Evolutionary conservation across 92 coral and sea anemone species (phyloP).

Genomic region (Porites evermanni): DNA sequence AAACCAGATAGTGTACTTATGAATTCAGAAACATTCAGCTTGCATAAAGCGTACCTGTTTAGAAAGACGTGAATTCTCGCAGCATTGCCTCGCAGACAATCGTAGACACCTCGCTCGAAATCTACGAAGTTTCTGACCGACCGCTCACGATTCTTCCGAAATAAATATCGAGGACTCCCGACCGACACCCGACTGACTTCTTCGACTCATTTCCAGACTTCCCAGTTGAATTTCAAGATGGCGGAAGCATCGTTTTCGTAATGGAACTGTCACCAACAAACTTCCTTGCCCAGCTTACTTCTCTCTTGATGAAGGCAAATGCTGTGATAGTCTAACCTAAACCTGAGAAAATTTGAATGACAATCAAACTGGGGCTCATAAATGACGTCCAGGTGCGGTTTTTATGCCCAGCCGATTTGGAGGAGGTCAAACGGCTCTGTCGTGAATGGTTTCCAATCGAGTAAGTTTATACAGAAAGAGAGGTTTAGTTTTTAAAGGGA

Average conservation of each 20-base stretch:
- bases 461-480: constrained; percentile 75
- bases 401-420: constrained; percentile 90
- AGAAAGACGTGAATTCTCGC: too few species aligned
- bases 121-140: not conserved
- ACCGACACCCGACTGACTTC: not conserved
- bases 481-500: not conserved
- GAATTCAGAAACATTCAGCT: too few species aligned
- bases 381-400: constrained; percentile 96
- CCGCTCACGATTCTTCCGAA: not conserved
- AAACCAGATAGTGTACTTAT: too few species aligned
- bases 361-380: constrained; percentile 94
- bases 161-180: not conserved
- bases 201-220: constrained; percentile 16
- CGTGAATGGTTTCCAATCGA: constrained; percentile 99
- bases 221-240: constrained; percentile 19
- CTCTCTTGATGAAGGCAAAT: constrained; percentile 17
- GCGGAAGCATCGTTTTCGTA: constrained; percentile 43
- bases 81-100: too few species aligned
- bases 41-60: too few species aligned
- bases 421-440: constrained; percentile 95
- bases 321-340: constrained; percentile 7
- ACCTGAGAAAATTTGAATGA: constrained; percentile 74
- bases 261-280: constrained; percentile 11
- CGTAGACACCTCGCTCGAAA: too few species aligned
- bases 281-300: not conserved